These are phyloP conservation scores for Streptopelia turtur DNA, from an alignment of 2,797 vertebrate genomes.

Conservation along the genomic window DNA sequence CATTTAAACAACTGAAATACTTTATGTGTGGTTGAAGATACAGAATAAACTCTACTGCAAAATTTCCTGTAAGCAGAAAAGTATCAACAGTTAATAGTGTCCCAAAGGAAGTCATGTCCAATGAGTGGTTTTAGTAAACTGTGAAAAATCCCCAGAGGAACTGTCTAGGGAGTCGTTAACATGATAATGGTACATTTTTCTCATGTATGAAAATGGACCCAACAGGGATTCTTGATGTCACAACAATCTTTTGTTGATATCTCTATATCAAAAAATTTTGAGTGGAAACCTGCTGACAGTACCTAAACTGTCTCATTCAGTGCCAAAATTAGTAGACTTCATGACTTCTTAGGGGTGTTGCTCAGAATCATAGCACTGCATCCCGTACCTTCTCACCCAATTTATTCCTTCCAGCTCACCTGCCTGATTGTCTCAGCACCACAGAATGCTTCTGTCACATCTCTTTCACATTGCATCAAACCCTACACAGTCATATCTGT, in stretches of 20 bases:
- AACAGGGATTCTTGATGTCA: background rate
- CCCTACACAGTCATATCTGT: background rate
- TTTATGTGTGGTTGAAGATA: background rate
- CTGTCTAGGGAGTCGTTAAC: background rate
- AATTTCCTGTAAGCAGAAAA: background rate
- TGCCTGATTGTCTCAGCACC: background rate
- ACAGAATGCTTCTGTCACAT: background rate
- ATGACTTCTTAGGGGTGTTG: background rate
- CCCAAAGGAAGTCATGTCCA: background rate
- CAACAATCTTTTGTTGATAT: background rate
- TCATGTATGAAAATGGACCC: background rate
- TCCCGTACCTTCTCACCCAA: background rate
- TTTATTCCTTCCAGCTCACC: background rate
- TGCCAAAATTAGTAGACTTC: background rate
- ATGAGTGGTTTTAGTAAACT: background rate
- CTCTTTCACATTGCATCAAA: background rate
- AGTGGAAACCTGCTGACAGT: background rate
- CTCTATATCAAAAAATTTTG: background rate
- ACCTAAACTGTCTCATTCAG: background rate
- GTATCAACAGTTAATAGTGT: background rate
- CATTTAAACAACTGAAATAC: background rate
- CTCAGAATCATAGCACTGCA: background rate
- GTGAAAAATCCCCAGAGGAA: background rate
- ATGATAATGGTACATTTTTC: slow-evolving; percentile 1
- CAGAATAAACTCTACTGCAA: background rate